These are phyloP conservation scores for Chiloscyllium plagiosum DNA, from an alignment of 2,113 vertebrate genomes.

Conservation along the genomic window DNA sequence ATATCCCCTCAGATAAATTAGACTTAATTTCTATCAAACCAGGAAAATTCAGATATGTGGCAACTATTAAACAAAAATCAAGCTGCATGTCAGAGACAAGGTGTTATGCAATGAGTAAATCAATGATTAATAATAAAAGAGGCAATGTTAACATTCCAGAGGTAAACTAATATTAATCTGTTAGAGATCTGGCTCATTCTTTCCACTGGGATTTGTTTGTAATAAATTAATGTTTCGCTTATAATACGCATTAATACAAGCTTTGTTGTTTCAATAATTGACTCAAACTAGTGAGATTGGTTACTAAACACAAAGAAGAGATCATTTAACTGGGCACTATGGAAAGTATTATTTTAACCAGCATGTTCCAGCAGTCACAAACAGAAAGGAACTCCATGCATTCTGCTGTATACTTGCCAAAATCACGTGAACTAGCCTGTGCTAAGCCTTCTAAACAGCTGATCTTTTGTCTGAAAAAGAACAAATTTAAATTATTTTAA, in stretches of 20 bases:
- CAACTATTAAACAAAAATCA: neutral
- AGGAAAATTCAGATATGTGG: neutral
- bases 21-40: neutral
- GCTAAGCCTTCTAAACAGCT: constrained; percentile 71
- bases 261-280: neutral
- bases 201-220: neutral
- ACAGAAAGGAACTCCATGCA: neutral
- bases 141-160: neutral
- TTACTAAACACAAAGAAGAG: neutral
- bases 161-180: neutral
- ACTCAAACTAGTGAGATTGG: neutral
- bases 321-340: neutral
- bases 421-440: constrained; percentile 70
- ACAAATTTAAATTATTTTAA: constrained; percentile 41
- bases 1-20: neutral
- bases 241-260: neutral
- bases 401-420: constrained; percentile 69
- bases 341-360: neutral
- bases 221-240: neutral
- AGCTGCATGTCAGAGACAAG: neutral
- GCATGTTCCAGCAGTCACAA: too few species aligned
- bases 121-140: neutral
- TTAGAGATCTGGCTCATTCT: neutral
- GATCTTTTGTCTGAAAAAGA: constrained; percentile 73
- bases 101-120: neutral